Conservation (phyloP, 1,140 invertebrate genomes). For the Cyclargus thomasi region DNA sequence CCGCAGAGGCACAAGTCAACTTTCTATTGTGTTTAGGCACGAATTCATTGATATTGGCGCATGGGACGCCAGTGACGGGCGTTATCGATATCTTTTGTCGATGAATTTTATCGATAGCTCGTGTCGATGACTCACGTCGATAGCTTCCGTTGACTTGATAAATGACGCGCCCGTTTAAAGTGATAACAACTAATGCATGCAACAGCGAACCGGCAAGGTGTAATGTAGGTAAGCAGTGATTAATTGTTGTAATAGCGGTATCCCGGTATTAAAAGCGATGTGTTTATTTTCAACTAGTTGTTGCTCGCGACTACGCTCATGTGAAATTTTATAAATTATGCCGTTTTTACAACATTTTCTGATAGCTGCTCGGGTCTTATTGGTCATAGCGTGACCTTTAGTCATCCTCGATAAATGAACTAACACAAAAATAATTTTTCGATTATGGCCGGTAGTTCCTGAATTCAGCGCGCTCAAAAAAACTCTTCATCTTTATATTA, state of each 20-base stretch:
- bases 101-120: neutral
- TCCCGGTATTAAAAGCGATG: neutral
- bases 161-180: slow-evolving; percentile 31
- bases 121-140: slow-evolving; percentile 33
- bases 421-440: no score
- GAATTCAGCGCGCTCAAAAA: no score
- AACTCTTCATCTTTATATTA: no score
- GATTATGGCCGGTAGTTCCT: no score
- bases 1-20: slow-evolving; percentile 47
- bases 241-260: slow-evolving; percentile 10
- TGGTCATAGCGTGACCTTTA: no score
- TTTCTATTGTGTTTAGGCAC: slow-evolving; percentile 61
- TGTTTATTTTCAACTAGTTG: neutral
- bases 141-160: slow-evolving; percentile 25
- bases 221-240: slow-evolving; percentile 11
- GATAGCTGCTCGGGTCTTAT: no score
- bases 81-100: slow-evolving; percentile 23
- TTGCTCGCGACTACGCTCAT: no score
- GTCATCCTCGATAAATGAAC: no score
- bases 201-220: neutral
- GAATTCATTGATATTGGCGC: slow-evolving; percentile 57
- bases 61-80: slow-evolving; percentile 35
- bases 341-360: no score
- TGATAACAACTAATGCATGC: slow-evolving; percentile 23
- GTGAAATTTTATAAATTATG: no score